A percentile compares a stretch with the other conserved stretches of the same genome.
These are phyloP conservation scores for Motacilla alba DNA, from an alignment of 2,113 vertebrate genomes.

Conservation along the genomic window DNA sequence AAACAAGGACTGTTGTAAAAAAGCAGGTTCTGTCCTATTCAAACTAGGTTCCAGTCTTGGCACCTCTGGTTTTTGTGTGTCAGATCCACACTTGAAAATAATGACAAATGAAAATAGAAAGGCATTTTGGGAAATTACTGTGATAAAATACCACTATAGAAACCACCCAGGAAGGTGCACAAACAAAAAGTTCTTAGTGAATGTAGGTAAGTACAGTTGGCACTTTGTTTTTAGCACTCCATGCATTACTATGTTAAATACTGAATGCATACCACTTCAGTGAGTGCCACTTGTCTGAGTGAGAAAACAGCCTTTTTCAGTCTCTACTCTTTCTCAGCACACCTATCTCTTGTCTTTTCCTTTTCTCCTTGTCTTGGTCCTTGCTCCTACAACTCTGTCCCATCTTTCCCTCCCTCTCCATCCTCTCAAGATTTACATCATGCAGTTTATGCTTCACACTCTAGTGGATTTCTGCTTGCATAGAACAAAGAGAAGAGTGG, in stretches of 20 bases:
- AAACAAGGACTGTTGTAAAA: background rate
- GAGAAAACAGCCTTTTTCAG: background rate
- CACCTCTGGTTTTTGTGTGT: background rate
- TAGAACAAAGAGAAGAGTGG: background rate
- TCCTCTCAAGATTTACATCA: background rate
- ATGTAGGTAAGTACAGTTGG: background rate
- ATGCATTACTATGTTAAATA: no score
- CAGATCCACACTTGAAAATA: background rate
- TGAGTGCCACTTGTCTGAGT: background rate
- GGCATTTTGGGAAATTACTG: background rate
- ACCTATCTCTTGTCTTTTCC: background rate
- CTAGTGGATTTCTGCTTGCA: background rate
- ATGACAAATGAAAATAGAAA: background rate
- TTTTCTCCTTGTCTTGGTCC: background rate
- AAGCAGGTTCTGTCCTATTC: background rate
- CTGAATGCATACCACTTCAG: background rate
- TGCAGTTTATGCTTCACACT: background rate
- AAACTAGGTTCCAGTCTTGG: background rate
- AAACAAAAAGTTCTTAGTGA: background rate
- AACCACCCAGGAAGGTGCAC: background rate
- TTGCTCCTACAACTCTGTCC: background rate
- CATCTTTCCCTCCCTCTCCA: background rate
- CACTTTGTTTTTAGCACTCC: no score
- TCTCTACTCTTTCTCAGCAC: background rate
- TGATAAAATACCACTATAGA: background rate